Evolutionary conservation across 1,140 invertebrate genomes (phyloP).

Genomic region (Laupala kohalensis): DNA sequence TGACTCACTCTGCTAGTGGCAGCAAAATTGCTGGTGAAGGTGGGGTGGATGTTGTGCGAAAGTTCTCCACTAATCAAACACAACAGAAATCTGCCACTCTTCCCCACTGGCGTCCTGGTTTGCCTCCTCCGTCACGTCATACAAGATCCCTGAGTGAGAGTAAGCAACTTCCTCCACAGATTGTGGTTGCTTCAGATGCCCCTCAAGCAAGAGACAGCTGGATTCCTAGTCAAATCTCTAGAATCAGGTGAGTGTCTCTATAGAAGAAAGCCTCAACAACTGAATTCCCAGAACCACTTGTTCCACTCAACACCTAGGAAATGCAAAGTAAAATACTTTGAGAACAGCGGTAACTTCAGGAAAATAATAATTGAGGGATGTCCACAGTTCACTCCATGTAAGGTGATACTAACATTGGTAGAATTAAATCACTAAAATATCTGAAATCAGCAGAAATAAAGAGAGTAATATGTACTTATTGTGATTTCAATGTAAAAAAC

Average conservation of each 20-base stretch:
- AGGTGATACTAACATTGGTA: too few relatives aligned
- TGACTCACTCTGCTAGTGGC: neutral
- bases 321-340: too few relatives aligned
- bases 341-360: too few relatives aligned
- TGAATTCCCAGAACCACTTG: too few relatives aligned
- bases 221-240: neutral
- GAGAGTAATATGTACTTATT: too few relatives aligned
- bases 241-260: neutral
- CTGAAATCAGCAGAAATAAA: too few relatives aligned
- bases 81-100: constrained; percentile 19
- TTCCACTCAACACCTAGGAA: too few relatives aligned
- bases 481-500: too few relatives aligned
- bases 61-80: constrained; percentile 16
- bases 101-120: constrained; percentile 14
- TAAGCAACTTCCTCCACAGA: constrained; percentile 15
- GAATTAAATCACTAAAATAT: too few relatives aligned
- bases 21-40: neutral
- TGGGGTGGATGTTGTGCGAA: neutral
- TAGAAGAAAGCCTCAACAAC: too few relatives aligned
- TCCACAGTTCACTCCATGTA: too few relatives aligned
- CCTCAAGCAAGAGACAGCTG: neutral
- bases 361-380: too few relatives aligned
- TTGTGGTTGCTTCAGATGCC: neutral
- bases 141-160: constrained; percentile 24
- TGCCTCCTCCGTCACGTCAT: constrained; percentile 16